Evolutionary conservation across 35 echinoderm and acorn worm species (phyloP).

Genomic region (Lytechinus pictus): DNA sequence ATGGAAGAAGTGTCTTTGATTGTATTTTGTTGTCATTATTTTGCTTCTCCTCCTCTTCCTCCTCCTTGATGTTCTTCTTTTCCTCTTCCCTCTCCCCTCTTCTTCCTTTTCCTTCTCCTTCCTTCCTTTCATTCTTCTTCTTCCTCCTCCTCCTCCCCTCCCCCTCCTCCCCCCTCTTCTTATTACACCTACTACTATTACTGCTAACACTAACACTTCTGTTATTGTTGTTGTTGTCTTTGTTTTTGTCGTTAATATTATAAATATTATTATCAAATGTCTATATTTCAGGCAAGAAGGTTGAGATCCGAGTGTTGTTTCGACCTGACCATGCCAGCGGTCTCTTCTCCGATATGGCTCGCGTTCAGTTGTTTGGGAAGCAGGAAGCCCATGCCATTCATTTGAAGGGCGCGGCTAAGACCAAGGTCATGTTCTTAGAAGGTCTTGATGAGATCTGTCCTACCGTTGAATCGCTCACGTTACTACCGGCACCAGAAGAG

Average conservation of each 20-base stretch:
- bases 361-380: conserved; percentile 82
- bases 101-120: background rate
- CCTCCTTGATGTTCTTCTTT: no score
- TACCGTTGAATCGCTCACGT: conserved; percentile 76
- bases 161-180: background rate
- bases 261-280: background rate
- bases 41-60: no score
- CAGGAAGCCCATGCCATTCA: conserved; percentile 83
- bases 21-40: conserved; percentile 43
- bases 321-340: conserved; percentile 91
- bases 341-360: conserved; percentile 80
- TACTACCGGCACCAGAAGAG: conserved; percentile 66
- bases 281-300: conserved; percentile 67
- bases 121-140: background rate
- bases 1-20: conserved; percentile 90
- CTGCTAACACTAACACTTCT: no score
- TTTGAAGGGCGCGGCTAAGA: conserved; percentile 81
- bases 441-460: conserved; percentile 87
- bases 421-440: conserved; percentile 86
- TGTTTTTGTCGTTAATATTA: no score
- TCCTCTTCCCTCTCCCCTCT: background rate
- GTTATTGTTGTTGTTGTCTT: no score
- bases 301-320: conserved; percentile 85
- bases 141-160: background rate
- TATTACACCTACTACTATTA: background rate